phyloP scores from a whole-genome alignment of 1,140 invertebrate genomes.

The Drosophila auraria region DNA sequence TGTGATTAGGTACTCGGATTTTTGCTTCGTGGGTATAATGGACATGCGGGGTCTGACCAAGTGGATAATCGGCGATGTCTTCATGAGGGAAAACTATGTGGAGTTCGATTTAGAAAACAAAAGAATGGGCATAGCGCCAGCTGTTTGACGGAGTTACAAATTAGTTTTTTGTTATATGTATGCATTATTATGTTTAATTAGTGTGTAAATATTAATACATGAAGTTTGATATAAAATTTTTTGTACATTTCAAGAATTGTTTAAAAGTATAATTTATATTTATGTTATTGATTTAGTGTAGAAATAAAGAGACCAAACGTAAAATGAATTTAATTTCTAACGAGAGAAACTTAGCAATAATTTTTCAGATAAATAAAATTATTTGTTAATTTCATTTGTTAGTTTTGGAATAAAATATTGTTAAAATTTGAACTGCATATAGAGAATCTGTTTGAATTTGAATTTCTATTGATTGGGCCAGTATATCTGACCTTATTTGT shows the following conservation, averaged over 20 bases:
- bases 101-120: constrained; percentile 89
- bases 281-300: background rate
- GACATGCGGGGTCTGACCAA: constrained; percentile 33
- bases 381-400: background rate
- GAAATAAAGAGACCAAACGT: background rate
- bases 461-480: background rate
- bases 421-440: background rate
- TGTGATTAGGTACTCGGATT: constrained; percentile 15
- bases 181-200: background rate
- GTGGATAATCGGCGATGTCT: constrained; percentile 86
- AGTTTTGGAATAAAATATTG: background rate
- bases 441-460: background rate
- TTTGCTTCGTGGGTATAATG: constrained; percentile 35
- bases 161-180: background rate
- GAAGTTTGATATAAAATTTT: background rate
- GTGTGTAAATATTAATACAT: background rate
- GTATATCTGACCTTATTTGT: constrained; percentile 28
- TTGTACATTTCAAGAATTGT: background rate
- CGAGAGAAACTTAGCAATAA: too few relatives aligned
- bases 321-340: background rate
- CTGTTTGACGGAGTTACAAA: background rate
- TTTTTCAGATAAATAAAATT: background rate
- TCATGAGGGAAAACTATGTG: constrained; percentile 89
- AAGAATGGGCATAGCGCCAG: constrained; percentile 87
- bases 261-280: background rate